Evolutionary conservation across 1,140 invertebrate species (phyloP).

Genomic region (Drosophila kepulauana): DNA sequence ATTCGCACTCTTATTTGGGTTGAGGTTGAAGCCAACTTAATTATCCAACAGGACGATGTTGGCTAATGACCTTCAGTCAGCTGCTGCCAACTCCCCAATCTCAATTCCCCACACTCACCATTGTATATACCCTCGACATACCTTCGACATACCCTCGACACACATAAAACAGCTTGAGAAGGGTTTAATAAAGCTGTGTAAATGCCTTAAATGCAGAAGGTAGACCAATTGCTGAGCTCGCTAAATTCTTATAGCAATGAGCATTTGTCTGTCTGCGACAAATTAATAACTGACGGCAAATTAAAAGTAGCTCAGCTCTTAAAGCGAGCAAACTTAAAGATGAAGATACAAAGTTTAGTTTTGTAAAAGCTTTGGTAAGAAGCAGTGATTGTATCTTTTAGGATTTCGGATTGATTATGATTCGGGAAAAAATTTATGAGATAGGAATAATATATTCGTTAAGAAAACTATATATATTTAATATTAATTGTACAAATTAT

Average conservation of each 20-base stretch:
- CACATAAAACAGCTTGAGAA: conserved; percentile 26
- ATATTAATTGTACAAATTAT: too few relatives aligned
- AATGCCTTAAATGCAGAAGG: background rate
- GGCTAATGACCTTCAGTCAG: conserved; percentile 43
- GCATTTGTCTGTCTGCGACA: conserved; percentile 2
- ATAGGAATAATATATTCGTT: too few relatives aligned
- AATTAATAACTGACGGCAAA: background rate
- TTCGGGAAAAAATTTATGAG: too few relatives aligned
- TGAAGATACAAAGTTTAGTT: too few relatives aligned
- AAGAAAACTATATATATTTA: too few relatives aligned
- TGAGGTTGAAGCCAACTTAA: conserved; percentile 46
- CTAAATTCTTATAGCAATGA: background rate
- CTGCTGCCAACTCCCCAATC: background rate
- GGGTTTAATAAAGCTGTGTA: conserved; percentile 26
- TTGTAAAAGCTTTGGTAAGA: too few relatives aligned
- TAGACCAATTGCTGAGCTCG: background rate
- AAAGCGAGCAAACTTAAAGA: too few relatives aligned
- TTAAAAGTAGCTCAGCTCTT: too few relatives aligned
- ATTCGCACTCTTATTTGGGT: conserved; percentile 1
- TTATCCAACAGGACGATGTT: conserved; percentile 42
- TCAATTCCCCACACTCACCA: conserved; percentile 6
- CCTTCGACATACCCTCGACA: conserved; percentile 4
- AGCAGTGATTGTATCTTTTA: too few relatives aligned
- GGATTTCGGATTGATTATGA: too few relatives aligned
- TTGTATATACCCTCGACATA: conserved; percentile 11